Evolutionary conservation across 53 echinoderm and acorn worm species (phyloP).

Genomic region (Hippasteria phrygiana): DNA sequence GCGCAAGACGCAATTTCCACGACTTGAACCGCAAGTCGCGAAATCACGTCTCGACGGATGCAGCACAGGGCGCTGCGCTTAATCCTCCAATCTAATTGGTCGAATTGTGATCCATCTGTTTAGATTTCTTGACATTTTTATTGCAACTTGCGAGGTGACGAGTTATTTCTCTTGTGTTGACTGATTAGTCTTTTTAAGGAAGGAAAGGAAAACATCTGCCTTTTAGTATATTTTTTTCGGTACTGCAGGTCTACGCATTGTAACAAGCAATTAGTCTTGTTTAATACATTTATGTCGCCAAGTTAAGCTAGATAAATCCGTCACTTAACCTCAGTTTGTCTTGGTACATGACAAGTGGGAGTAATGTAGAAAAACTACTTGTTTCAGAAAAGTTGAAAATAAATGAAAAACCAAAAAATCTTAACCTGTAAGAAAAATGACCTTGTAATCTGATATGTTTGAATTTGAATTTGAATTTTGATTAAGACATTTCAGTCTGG

Average conservation of each 20-base stretch:
- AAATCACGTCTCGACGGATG: not conserved
- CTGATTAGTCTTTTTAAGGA: not conserved
- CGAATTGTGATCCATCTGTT: not conserved
- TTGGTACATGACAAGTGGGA: not conserved
- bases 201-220: not conserved
- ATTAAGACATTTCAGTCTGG: too few species aligned
- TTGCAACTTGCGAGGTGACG: slow-evolving; percentile 24
- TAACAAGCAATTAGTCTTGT: not conserved
- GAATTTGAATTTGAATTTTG: too few species aligned
- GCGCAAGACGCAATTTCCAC: not conserved
- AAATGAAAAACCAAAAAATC: too few species aligned
- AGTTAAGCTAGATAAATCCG: slow-evolving; percentile 26
- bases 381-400: too few species aligned
- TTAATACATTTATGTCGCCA: not conserved
- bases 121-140: slow-evolving; percentile 20
- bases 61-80: not conserved
- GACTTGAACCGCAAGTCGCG: not conserved
- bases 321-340: not conserved
- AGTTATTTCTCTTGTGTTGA: not conserved
- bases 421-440: too few species aligned
- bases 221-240: not conserved
- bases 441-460: too few species aligned
- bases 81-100: slow-evolving; percentile 54
- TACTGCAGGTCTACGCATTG: not conserved
- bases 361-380: too few species aligned